Evolutionary conservation across 2,888 invertebrate species (phyloP), one percentile per base, ranked within the genome.

Genomic region (Erebia palarica): DNA sequence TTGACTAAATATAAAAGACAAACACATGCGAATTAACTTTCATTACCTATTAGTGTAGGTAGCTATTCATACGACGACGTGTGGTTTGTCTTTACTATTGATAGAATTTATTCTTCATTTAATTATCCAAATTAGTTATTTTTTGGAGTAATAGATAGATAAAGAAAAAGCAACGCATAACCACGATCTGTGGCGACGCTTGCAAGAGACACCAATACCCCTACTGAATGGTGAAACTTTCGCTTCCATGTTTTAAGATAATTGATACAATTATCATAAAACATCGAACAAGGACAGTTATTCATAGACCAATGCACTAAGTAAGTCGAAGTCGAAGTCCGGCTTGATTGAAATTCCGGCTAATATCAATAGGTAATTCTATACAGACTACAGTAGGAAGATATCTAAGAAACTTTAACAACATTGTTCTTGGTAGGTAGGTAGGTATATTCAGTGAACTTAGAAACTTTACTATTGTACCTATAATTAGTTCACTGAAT

Each of bases 281-380:
- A 74, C 73, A 70, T 66, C 61, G 13, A 60, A 36, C 21, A 66
- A 69, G 59, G 69, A 72, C 51, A 51, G 70, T 47, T 47, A 53
- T 73, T 75, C 63, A 75, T 73, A 72, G 68, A 70, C 69, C 68
- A 74, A 63, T 72, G 65, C 47, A 47, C 66, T 63, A 71, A 65
- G 68, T 72, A 70, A 76, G 74, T 70, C 59, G 70, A 75, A 74
- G 69, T 27, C n/a, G n/a, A n/a, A n/a, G 3, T 75, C 65, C 53
- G 66, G 68, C 68, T 71, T 72, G 77, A 78, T 77, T 78, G 76
- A 76, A 74, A 71, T 73, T 75, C 74, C 73, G 73, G 75, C 76
- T 75, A 72, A 72, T 74, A 68, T 70, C 74, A 65, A 73, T 74
- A n/a, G n/a, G n/a, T n/a, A 71, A 68, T 51, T 61, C 57, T 63